Evolutionary conservation across 2,888 invertebrate genomes (phyloP).

Genomic region (Mythimna impura): DNA sequence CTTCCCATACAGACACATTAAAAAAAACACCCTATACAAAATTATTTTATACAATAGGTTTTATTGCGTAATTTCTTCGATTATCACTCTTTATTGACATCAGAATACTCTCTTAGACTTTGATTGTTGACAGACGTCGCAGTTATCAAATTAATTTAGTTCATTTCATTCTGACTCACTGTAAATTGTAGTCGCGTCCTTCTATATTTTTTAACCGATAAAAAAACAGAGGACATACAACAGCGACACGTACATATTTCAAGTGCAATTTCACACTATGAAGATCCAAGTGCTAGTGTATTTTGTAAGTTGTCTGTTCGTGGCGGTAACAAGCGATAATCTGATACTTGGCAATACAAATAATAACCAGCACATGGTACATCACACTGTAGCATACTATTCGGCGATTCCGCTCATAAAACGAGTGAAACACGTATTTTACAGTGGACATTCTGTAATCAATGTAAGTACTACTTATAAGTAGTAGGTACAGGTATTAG

Average conservation of each 20-base stretch:
- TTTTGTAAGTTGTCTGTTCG: constrained; percentile 50
- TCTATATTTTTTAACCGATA: background rate
- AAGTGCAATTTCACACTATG: constrained; percentile 55
- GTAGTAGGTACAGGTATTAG: background rate
- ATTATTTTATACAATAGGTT: background rate
- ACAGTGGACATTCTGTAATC: constrained; percentile 69
- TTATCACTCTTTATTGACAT: background rate
- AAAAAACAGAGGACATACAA: background rate
- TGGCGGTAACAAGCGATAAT: constrained; percentile 67
- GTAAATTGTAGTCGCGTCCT: constrained; percentile 20
- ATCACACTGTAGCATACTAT: constrained; percentile 68
- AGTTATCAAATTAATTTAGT: constrained; percentile 12
- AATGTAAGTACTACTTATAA: constrained; percentile 68
- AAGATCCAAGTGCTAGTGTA: constrained; percentile 62
- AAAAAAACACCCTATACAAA: background rate
- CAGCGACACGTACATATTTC: background rate
- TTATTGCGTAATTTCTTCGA: constrained; percentile 3
- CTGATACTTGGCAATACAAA: constrained; percentile 72
- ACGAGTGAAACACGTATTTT: constrained; percentile 75
- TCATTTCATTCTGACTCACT: constrained; percentile 38
- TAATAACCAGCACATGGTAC: constrained; percentile 67
- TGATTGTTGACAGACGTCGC: constrained; percentile 23
- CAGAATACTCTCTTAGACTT: background rate
- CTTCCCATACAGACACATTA: background rate
- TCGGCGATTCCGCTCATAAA: constrained; percentile 71